These are phyloP conservation scores for Callyntrura guangdongensis DNA, from an alignment of 2,888 invertebrate genomes.

Conservation along the genomic window DNA sequence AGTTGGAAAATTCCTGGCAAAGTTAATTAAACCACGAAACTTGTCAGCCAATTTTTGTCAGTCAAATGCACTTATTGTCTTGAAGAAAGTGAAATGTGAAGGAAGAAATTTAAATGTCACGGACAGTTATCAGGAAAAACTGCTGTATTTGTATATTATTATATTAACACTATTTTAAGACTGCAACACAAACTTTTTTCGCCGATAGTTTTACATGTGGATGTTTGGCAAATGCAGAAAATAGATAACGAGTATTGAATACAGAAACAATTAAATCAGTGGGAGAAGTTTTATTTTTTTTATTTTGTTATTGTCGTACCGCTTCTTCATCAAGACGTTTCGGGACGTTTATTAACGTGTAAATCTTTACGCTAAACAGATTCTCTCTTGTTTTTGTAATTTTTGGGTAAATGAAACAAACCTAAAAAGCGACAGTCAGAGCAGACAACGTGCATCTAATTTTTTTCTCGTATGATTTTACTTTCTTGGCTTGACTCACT, in stretches of 20 bases:
- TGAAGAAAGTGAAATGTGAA: slow-evolving; percentile 29
- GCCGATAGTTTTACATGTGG: not conserved
- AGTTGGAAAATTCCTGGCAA: not conserved
- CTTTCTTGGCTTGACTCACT: slow-evolving; percentile 54
- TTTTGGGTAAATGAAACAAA: not conserved
- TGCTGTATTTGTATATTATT: too few species aligned
- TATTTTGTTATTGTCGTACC: not conserved
- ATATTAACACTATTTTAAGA: not conserved
- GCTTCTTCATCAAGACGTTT: slow-evolving; percentile 36
- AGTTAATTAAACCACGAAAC: not conserved
- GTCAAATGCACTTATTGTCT: not conserved
- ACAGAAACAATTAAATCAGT: not conserved
- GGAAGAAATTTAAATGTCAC: slow-evolving; percentile 17
- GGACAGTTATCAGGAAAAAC: slow-evolving; percentile 31
- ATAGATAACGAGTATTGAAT: slow-evolving; percentile 6
- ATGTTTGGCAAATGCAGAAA: not conserved
- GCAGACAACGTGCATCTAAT: slow-evolving; percentile 33
- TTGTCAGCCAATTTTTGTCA: not conserved
- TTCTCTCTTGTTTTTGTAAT: not conserved
- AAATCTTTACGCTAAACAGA: slow-evolving; percentile 20
- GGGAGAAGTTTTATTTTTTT: slow-evolving; percentile 25
- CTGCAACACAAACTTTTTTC: too few species aligned
- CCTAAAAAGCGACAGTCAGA: not conserved
- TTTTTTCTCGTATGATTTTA: slow-evolving; percentile 28
- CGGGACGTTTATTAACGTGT: slow-evolving; percentile 26